Conservation (phyloP, 2,113 vertebrate species). For the Lipophrys pholis region DNA sequence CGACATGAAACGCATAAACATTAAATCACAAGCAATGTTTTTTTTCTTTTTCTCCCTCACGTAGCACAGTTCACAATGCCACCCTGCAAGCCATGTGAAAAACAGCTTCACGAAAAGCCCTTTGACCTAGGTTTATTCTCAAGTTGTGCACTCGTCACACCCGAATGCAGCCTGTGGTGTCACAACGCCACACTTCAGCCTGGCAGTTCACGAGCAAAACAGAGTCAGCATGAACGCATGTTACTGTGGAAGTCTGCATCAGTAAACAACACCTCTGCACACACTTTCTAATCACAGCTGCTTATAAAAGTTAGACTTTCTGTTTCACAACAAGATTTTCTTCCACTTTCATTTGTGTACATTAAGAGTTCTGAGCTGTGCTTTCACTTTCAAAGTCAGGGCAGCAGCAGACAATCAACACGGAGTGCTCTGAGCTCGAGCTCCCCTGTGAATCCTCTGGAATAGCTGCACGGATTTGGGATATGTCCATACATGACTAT, state of each 20-base stretch:
- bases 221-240: too few relatives aligned
- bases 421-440: neutral
- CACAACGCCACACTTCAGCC: neutral
- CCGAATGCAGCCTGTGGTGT: neutral
- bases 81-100: neutral
- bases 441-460: neutral
- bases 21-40: too few relatives aligned
- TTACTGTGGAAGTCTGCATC: too few relatives aligned
- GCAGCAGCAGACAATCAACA: neutral
- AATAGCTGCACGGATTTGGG: neutral
- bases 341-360: conserved; percentile 65
- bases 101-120: conserved; percentile 23
- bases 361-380: neutral
- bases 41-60: conserved; percentile 37
- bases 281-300: too few relatives aligned
- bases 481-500: neutral
- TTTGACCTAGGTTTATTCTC: conserved; percentile 25
- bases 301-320: conserved; percentile 17
- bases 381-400: conserved; percentile 71
- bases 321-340: conserved; percentile 13
- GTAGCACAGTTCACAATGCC: neutral
- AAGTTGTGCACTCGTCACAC: conserved; percentile 9
- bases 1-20: too few relatives aligned
- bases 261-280: too few relatives aligned
- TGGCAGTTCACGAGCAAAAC: neutral